Conservation (phyloP, 2,113 vertebrate species). For the Beaufortia kweichowensis region DNA sequence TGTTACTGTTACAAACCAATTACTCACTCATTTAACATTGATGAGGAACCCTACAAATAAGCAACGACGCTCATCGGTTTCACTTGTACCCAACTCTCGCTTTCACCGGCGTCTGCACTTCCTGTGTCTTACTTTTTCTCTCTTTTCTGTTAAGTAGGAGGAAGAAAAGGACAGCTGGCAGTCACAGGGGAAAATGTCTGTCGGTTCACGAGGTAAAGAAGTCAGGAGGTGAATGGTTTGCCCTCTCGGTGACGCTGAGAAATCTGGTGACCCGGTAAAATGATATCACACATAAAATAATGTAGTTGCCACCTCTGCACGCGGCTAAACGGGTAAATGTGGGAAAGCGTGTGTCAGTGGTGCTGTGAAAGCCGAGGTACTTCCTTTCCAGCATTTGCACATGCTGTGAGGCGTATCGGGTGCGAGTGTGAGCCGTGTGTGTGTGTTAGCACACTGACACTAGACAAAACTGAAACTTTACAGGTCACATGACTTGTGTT, state of each 20-base stretch:
- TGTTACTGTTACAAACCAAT: slow-evolving; percentile 83
- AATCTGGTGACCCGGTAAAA: slow-evolving; percentile 76
- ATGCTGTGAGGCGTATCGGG: not conserved
- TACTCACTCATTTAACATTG: slow-evolving; percentile 80
- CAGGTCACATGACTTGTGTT: slow-evolving; percentile 29
- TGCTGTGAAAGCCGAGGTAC: slow-evolving; percentile 44
- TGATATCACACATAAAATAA: slow-evolving; percentile 62
- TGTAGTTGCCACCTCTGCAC: slow-evolving; percentile 52
- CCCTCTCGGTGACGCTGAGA: slow-evolving; percentile 68
- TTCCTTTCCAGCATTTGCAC: slow-evolving; percentile 36
- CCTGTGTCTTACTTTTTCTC: slow-evolving; percentile 49
- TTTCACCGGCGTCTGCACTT: slow-evolving; percentile 39
- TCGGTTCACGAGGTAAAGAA: slow-evolving; percentile 75
- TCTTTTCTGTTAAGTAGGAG: slow-evolving; percentile 58
- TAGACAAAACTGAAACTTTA: slow-evolving; percentile 3
- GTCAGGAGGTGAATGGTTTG: slow-evolving; percentile 71
- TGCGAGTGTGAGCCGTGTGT: slow-evolving; percentile 1
- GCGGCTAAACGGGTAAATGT: slow-evolving; percentile 24
- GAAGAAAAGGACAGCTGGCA: slow-evolving; percentile 71
- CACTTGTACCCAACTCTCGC: slow-evolving; percentile 52
- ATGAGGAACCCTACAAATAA: slow-evolving; percentile 75
- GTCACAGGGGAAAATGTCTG: slow-evolving; percentile 54
- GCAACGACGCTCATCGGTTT: slow-evolving; percentile 70
- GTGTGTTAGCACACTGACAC: not conserved
- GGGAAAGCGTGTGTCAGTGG: slow-evolving; percentile 55